These are phyloP conservation scores for Drosophila subpulchrella DNA, from an alignment of 1,140 invertebrate species.

Conservation along the genomic window DNA sequence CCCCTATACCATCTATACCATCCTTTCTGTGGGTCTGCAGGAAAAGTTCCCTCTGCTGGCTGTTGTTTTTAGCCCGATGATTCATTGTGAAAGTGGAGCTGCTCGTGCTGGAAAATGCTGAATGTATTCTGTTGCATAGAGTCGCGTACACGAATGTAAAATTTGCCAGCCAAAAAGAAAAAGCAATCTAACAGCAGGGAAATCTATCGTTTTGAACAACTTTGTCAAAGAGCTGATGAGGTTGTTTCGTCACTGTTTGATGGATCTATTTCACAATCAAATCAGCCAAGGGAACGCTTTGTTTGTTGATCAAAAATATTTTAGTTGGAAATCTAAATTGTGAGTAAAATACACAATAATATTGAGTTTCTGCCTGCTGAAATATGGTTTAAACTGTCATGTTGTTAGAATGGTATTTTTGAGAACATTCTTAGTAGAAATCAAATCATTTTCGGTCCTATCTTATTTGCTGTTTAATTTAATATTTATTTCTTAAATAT, in stretches of 20 bases:
- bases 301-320: no score
- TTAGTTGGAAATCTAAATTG: no score
- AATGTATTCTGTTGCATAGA: constrained; percentile 37
- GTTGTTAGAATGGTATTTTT: no score
- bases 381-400: no score
- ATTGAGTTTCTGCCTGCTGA: no score
- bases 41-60: constrained; percentile 42
- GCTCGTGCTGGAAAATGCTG: constrained; percentile 51
- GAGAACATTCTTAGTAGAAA: no score
- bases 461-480: no score
- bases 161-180: constrained; percentile 23
- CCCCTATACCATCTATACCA: constrained; percentile 4
- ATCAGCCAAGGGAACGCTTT: no score
- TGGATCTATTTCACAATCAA: constrained; percentile 40
- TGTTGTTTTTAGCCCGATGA: constrained; percentile 67
- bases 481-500: constrained; percentile 3
- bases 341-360: no score
- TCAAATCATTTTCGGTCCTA: no score
- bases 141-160: constrained; percentile 27
- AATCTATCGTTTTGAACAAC: constrained; percentile 28
- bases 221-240: constrained; percentile 70
- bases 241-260: constrained; percentile 43
- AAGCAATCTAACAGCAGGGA: background rate
- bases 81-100: constrained; percentile 74
- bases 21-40: constrained; percentile 22